Percentiles rank a stretch among this genome's conserved stretches.
phyloP scores from a whole-genome alignment of 2,113 vertebrate genomes.

The Protobothrops mucrosquamatus region DNA sequence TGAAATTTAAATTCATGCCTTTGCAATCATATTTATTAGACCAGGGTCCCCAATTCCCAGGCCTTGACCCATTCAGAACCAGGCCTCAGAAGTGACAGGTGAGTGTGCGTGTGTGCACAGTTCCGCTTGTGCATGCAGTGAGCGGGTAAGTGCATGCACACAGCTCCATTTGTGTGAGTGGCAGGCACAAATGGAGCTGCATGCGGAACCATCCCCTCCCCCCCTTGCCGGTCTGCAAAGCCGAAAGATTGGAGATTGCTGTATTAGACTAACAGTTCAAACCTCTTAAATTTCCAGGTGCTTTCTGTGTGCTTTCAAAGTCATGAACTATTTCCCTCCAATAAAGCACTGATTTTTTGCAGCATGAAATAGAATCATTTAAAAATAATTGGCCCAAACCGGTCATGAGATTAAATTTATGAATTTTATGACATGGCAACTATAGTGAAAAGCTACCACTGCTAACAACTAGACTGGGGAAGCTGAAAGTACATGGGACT shows the following conservation, averaged over 20 bases:
- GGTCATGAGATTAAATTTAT: not conserved
- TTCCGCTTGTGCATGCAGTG: not conserved
- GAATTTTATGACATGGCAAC: not conserved
- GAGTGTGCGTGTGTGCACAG: not conserved
- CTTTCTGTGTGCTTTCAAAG: not conserved
- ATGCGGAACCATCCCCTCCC: not conserved
- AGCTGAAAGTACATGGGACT: not conserved
- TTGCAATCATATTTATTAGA: not conserved
- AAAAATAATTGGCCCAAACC: not conserved
- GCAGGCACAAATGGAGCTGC: not conserved
- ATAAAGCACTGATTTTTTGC: not conserved
- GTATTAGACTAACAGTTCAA: not conserved
- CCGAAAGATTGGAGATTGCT: fast-evolving
- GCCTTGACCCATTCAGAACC: too few species aligned
- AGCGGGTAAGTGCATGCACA: not conserved
- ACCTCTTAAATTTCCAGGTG: not conserved
- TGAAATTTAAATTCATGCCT: not conserved
- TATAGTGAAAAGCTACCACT: not conserved
- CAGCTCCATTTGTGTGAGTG: not conserved
- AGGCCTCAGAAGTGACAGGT: not conserved
- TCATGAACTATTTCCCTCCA: not conserved
- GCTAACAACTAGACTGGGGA: not conserved
- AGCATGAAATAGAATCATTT: not conserved
- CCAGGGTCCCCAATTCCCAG: not conserved
- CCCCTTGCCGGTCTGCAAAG: not conserved